Evolutionary conservation across 2,797 vertebrate genomes (phyloP), one percentile per base, ranked within the genome.

Genomic region (Crossoptilon crossoptilon): DNA sequence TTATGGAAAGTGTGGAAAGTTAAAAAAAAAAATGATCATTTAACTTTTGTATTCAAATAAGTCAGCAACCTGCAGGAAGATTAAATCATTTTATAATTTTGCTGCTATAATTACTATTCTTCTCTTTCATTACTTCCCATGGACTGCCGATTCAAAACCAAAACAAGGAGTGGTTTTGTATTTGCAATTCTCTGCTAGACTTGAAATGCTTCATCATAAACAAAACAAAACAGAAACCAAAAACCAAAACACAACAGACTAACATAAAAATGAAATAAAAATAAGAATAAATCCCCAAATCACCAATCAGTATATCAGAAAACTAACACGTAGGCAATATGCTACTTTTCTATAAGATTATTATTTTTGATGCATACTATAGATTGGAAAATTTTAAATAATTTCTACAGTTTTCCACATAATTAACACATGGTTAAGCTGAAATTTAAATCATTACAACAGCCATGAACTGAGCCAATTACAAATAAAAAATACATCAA

Each of bases 71-170:
- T 76, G 46, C 46, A 77, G 29, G 6, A 83, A 80, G 37, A 58
- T 11, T 39, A 64, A 91, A 60, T 53, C 64, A n/a, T 92, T 84
- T 77, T 72, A n/a, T 46, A 69, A 43, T 86, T 84, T 26, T 86
- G 14, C 33, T 85, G 49, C 31, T 85, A 31, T 85, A 80, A 90
- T 90, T 91, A 12, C 49, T 35, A 39, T 11, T 84, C 21, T 84
- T 86, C 37, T 62, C 24, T 92, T 84, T 88, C 68, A 49, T 64
- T 94, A 26, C 35, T 93, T 94, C 58, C 26, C 87, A 90, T 88
- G 33, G 33, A 66, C 41, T 58, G 51, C 69, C 29, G 78, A 33
- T 79, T 21, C 43, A 33, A 78, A 78, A 43, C 33, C 48, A 94
- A 82, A 67, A 69, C 75, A 91, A 67, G 44, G 19, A 14, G 10